Conservation (phyloP, 1,140 invertebrate genomes). For the Ladona fulva region DNA sequence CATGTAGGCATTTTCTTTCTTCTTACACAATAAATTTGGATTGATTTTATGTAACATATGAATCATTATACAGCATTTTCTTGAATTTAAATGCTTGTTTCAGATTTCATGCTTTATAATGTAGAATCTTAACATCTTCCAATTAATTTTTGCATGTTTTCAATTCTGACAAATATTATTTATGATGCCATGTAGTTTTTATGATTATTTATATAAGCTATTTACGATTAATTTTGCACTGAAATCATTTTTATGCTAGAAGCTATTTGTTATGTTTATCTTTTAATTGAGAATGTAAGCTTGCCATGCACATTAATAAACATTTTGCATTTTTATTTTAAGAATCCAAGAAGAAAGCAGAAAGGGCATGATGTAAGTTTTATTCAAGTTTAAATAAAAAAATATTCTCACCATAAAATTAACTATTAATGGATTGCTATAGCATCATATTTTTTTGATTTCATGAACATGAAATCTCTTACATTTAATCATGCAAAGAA, state of each 20-base stretch:
- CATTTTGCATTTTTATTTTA: conserved; percentile 21
- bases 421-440: too few species aligned
- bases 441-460: too few species aligned
- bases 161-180: neutral
- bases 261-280: conserved; percentile 15
- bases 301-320: neutral
- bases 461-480: too few species aligned
- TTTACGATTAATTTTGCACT: conserved; percentile 14
- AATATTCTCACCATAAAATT: too few species aligned
- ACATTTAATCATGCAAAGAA: too few species aligned
- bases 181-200: neutral
- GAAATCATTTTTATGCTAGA: conserved; percentile 2
- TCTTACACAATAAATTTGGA: neutral
- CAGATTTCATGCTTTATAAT: neutral
- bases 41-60: too few species aligned
- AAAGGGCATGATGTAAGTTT: conserved; percentile 16
- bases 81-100: neutral
- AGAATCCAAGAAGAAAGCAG: conserved; percentile 22
- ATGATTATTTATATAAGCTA: neutral
- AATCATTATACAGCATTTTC: too few species aligned
- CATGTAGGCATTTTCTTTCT: conserved; percentile 47
- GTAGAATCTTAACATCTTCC: neutral
- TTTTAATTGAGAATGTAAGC: conserved; percentile 13
- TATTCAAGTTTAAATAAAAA: neutral
- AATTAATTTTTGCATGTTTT: conserved; percentile 9